Evolutionary conservation across 30 jellyfish, hydroid and myxozoan genomes (phyloP).

Genomic region (Aurelia aurita complex sp. Pacific): DNA sequence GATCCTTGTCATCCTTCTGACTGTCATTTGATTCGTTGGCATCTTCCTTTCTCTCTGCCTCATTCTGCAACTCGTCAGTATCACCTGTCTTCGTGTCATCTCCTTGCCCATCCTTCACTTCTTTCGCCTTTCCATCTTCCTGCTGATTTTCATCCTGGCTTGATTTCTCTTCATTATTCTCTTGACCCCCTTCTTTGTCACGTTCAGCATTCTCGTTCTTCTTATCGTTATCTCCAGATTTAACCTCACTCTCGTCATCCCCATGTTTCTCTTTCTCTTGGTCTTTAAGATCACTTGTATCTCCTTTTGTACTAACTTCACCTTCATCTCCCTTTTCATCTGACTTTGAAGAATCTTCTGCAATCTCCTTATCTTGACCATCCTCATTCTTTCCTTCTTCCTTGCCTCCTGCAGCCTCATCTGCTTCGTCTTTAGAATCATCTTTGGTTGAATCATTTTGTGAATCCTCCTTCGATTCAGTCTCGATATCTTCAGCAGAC

Average conservation of each 20-base stretch:
- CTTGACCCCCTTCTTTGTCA: background rate
- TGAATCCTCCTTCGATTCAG: background rate
- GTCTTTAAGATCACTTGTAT: background rate
- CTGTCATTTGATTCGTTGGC: background rate
- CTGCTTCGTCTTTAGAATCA: background rate
- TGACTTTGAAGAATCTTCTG: background rate
- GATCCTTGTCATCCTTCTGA: background rate
- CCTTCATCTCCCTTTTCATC: background rate
- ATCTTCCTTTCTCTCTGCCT: background rate
- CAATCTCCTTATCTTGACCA: background rate
- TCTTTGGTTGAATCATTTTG: background rate
- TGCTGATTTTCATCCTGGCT: slow-evolving; percentile 3
- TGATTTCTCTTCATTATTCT: slow-evolving; percentile 2
- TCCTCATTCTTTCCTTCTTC: slow-evolving; percentile 3
- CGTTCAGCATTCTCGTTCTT: background rate
- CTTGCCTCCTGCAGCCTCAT: background rate
- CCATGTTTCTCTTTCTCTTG: background rate
- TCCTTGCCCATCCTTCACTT: background rate
- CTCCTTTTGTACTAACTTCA: background rate
- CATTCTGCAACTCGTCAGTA: too few species aligned
- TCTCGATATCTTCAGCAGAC: background rate
- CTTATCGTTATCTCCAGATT: background rate
- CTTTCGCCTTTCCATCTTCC: background rate
- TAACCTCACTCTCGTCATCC: background rate
- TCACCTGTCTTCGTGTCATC: background rate